A percentile compares a stretch with the other conserved stretches of the same genome.
Conservation (phyloP, 1,140 invertebrate species). For the Ceratitis capitata region DNA sequence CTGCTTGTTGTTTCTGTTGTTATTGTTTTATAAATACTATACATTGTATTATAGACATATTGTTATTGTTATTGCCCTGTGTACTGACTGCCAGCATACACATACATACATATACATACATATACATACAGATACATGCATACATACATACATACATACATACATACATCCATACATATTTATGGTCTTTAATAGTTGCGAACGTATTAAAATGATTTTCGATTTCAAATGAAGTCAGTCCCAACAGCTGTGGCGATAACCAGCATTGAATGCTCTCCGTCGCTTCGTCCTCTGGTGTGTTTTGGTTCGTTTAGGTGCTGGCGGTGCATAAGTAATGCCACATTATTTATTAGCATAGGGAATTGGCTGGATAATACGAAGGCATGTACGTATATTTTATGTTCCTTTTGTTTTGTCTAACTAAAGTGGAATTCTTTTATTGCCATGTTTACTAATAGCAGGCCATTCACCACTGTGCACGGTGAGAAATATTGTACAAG, state of each 20-base stretch:
- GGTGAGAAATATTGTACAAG: neutral
- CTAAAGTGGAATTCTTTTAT: conserved; percentile 14
- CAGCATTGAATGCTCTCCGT: neutral
- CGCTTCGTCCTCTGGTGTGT: neutral
- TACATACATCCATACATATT: no score
- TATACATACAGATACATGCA: no score
- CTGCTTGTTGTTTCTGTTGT: conserved; percentile 6
- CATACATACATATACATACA: no score
- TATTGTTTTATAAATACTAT: neutral
- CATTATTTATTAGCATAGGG: conserved; percentile 35
- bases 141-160: no score
- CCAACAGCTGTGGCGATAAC: neutral
- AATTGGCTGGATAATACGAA: conserved; percentile 25
- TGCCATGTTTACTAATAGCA: neutral
- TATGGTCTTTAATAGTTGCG: conserved; percentile 25
- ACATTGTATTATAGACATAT: conserved; percentile 1
- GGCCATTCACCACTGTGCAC: neutral
- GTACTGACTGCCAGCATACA: conserved; percentile 33
- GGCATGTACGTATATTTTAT: neutral
- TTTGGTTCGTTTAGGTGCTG: neutral
- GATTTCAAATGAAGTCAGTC: conserved; percentile 28
- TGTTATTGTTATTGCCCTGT: conserved; percentile 9
- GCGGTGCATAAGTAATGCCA: neutral
- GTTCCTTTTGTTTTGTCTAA: neutral
- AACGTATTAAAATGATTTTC: conserved; percentile 29